Conservation (phyloP, 2,888 invertebrate species). For the Acanthosepion pharaonis region DNA sequence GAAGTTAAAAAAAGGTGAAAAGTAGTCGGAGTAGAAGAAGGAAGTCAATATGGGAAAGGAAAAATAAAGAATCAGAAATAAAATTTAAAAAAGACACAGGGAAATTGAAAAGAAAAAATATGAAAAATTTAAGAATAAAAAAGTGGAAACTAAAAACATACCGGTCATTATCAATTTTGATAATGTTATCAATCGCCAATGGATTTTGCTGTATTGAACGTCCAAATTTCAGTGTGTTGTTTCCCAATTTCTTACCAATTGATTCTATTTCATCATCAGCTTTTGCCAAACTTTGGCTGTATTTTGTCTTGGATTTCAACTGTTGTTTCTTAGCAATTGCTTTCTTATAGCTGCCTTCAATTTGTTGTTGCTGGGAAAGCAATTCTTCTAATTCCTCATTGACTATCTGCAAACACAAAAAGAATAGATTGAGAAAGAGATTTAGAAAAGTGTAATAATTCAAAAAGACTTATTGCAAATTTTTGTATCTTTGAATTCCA, state of each 20-base stretch:
- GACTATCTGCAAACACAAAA: slow-evolving; percentile 66
- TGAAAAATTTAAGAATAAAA: not conserved
- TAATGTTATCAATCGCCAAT: slow-evolving; percentile 70
- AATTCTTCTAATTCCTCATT: slow-evolving; percentile 68
- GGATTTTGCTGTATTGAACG: slow-evolving; percentile 72
- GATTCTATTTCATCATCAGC: slow-evolving; percentile 62
- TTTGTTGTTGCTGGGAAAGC: slow-evolving; percentile 67
- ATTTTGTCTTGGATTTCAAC: slow-evolving; percentile 60
- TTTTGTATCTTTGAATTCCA: not conserved
- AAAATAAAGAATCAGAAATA: no score
- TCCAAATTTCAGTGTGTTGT: slow-evolving; percentile 71
- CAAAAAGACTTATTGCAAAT: not conserved
- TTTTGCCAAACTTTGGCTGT: slow-evolving; percentile 60
- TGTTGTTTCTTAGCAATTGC: slow-evolving; percentile 67
- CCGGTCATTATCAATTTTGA: slow-evolving; percentile 74
- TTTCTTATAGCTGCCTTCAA: slow-evolving; percentile 70
- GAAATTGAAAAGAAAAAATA: not conserved
- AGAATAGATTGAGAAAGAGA: not conserved
- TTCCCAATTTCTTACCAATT: slow-evolving; percentile 67
- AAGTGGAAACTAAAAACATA: slow-evolving; percentile 50
- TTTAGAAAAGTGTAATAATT: not conserved
- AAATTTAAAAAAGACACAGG: not conserved
- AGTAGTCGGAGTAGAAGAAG: no score
- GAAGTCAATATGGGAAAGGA: not conserved
- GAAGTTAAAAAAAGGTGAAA: no score